phyloP scores from a whole-genome alignment of 2,797 vertebrate genomes.

The Melanotaenia maccullochi region DNA sequence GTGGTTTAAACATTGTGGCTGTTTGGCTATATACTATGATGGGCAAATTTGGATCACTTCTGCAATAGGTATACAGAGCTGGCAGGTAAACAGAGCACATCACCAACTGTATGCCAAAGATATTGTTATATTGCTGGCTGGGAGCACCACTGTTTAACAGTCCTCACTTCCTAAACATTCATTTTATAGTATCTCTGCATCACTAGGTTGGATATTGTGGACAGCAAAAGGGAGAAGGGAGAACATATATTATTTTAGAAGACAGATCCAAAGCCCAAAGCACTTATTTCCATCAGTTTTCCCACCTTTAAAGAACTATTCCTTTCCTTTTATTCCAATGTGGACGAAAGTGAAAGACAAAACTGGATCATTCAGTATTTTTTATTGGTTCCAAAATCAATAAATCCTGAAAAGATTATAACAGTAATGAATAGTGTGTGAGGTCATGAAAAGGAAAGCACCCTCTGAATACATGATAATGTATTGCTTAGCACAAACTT shows the following conservation, averaged over 20 bases:
- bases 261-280: slow-evolving; percentile 32
- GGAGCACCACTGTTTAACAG: slow-evolving; percentile 30
- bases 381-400: slow-evolving; percentile 55
- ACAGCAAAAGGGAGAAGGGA: slow-evolving; percentile 5
- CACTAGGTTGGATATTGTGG: slow-evolving; percentile 31
- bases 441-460: slow-evolving; percentile 54
- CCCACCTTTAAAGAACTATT: slow-evolving; percentile 30
- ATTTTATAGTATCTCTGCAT: slow-evolving; percentile 45
- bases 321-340: slow-evolving; percentile 1
- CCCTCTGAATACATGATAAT: slow-evolving; percentile 30
- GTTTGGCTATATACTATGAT: background rate
- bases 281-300: slow-evolving; percentile 5
- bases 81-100: slow-evolving; percentile 28
- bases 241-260: slow-evolving; percentile 30
- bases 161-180: slow-evolving; percentile 52
- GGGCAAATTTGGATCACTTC: slow-evolving; percentile 1
- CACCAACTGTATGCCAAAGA: slow-evolving; percentile 24
- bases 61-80: slow-evolving; percentile 11
- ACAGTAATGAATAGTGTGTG: slow-evolving; percentile 56
- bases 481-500: slow-evolving; percentile 24
- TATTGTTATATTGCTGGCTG: slow-evolving; percentile 37
- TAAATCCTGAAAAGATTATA: slow-evolving; percentile 64
- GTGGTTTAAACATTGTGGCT: background rate
- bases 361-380: slow-evolving; percentile 47
- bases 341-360: slow-evolving; percentile 30